Conservation (phyloP, 2,113 vertebrate genomes). For the Seriola dumerili region DNA sequence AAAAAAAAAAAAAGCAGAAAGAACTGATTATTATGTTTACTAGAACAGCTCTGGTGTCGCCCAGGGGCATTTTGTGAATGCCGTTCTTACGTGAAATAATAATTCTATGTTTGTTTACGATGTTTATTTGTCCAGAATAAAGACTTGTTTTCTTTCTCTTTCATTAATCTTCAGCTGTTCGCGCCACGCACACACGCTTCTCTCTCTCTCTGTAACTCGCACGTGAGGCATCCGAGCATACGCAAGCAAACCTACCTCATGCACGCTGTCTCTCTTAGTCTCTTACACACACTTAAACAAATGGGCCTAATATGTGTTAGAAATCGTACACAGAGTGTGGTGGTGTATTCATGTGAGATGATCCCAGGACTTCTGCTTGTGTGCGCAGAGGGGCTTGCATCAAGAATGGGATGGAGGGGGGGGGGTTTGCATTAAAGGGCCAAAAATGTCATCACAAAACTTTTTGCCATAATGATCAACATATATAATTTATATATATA, state of each 20-base stretch:
- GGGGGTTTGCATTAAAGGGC: not conserved
- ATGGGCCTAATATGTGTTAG: not conserved
- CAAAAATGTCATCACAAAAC: no score
- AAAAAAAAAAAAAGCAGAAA: slow-evolving; percentile 2
- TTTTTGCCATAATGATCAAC: no score
- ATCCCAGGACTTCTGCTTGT: slow-evolving; percentile 40
- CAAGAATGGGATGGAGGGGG: not conserved
- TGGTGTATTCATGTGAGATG: slow-evolving; percentile 24
- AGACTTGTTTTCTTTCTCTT: slow-evolving; percentile 8
- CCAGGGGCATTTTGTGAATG: slow-evolving; percentile 1
- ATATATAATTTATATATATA: no score
- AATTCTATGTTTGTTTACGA: slow-evolving; percentile 16
- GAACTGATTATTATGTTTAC: slow-evolving; percentile 27
- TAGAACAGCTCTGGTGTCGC: slow-evolving; percentile 4
- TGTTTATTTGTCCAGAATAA: slow-evolving; percentile 33
- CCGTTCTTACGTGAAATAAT: slow-evolving; percentile 2
- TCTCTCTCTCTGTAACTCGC: not conserved
- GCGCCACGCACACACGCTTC: not conserved
- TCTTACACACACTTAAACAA: not conserved
- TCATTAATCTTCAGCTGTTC: slow-evolving; percentile 20
- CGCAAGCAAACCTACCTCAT: not conserved
- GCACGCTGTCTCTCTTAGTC: no score
- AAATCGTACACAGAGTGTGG: not conserved
- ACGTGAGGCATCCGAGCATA: not conserved
- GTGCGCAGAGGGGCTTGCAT: not conserved